Conservation (phyloP, 2,888 invertebrate genomes). For the Podotricha telesiphe region DNA sequence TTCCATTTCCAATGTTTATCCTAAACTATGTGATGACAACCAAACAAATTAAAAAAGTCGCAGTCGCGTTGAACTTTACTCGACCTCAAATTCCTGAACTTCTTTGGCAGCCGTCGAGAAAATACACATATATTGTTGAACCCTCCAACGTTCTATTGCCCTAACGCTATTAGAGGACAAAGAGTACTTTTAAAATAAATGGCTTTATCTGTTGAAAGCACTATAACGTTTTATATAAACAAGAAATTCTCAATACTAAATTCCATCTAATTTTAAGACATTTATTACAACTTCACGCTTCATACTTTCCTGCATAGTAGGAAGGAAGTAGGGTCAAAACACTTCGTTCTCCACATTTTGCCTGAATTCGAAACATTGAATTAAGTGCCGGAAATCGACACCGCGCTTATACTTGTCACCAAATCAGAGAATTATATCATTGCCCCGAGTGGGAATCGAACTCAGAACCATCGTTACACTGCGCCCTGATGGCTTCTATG, state of each 20-base stretch:
- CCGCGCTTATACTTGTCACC: no score
- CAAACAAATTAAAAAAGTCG: conserved; percentile 21
- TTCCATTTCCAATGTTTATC: background rate
- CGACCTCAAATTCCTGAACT: conserved; percentile 18
- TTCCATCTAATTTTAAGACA: background rate
- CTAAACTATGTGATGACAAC: conserved; percentile 1
- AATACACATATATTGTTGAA: conserved; percentile 18
- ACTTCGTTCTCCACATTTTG: no score
- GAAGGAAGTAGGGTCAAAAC: no score
- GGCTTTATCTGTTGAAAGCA: background rate
- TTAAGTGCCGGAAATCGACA: background rate
- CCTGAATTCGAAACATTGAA: no score
- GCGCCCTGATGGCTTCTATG: no score
- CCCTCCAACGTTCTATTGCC: conserved; percentile 17
- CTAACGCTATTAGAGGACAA: conserved; percentile 23
- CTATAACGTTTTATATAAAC: conserved; percentile 1
- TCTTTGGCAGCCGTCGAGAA: conserved; percentile 28
- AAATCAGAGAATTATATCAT: no score
- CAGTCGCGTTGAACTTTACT: conserved; percentile 13
- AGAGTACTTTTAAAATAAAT: conserved; percentile 16
- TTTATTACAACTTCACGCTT: no score
- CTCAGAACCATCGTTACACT: no score
- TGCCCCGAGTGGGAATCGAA: no score
- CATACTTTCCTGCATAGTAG: no score
- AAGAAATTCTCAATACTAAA: background rate